Conservation (phyloP, 2,113 vertebrate genomes). For the Thomomys bottae region DNA sequence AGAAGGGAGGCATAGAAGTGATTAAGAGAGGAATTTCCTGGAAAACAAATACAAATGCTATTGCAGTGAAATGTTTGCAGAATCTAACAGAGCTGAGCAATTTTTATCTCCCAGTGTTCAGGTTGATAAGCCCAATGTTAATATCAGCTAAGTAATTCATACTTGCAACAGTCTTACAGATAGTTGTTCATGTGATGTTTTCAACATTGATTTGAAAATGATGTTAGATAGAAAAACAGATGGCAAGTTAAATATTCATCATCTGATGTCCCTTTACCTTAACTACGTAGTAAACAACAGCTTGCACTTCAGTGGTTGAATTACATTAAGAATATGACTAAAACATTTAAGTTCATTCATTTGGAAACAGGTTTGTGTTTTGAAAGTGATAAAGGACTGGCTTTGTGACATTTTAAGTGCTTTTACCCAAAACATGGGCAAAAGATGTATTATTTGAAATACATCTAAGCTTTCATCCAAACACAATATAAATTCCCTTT, state of each 20-base stretch:
- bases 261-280: not conserved
- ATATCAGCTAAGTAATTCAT: not conserved
- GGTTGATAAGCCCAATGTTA: not conserved
- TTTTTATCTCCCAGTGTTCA: not conserved
- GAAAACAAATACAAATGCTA: not conserved
- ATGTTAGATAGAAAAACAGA: conserved; percentile 26
- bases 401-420: not conserved
- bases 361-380: not conserved
- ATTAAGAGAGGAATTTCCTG: not conserved
- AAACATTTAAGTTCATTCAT: conserved; percentile 25
- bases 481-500: not conserved
- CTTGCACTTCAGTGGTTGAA: not conserved
- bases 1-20: not conserved
- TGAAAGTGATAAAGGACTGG: conserved; percentile 1
- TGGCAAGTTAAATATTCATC: conserved; percentile 49
- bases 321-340: conserved; percentile 22
- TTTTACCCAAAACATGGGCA: not conserved
- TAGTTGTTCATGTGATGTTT: not conserved
- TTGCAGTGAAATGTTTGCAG: not conserved
- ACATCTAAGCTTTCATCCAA: not conserved
- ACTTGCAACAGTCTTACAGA: not conserved
- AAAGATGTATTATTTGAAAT: not conserved
- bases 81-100: not conserved
- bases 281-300: conserved; percentile 39
- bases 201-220: conserved; percentile 43